phyloP scores from a whole-genome alignment of 92 coral and sea anemone species.

The Pocillopora meandrina region DNA sequence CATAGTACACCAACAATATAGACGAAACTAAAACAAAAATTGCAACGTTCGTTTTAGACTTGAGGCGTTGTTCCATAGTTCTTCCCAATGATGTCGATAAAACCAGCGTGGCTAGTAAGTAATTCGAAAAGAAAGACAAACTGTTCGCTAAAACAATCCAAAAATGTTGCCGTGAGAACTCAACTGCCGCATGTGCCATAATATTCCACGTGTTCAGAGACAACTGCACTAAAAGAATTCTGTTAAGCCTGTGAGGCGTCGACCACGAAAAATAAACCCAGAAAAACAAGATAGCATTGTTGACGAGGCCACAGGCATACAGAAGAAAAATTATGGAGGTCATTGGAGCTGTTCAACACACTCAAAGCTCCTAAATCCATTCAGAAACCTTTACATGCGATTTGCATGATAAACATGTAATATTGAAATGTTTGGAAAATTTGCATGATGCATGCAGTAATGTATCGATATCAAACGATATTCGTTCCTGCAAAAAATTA shows the following conservation, averaged over 20 bases:
- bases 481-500: no score
- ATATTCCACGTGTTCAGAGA: conserved; percentile 21
- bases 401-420: no score
- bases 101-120: conserved; percentile 2
- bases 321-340: background rate
- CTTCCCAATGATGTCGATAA: conserved; percentile 8
- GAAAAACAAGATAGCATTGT: conserved; percentile 2
- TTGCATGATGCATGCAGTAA: no score
- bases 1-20: background rate
- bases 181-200: conserved; percentile 8
- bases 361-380: no score
- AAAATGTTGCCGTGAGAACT: background rate
- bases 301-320: conserved; percentile 3
- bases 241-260: background rate
- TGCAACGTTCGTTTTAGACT: conserved; percentile 1
- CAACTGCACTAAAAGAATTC: background rate
- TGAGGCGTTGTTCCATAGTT: background rate
- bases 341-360: background rate
- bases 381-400: no score
- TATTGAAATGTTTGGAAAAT: no score
- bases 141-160: conserved; percentile 6
- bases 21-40: conserved; percentile 1
- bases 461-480: no score
- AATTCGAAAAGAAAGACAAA: conserved; percentile 4
- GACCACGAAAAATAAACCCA: conserved; percentile 1